A percentile compares a stretch with the other conserved stretches of the same genome.
Evolutionary conservation across 2,797 vertebrate species (phyloP).

Genomic region (Sebastes itinus): DNA sequence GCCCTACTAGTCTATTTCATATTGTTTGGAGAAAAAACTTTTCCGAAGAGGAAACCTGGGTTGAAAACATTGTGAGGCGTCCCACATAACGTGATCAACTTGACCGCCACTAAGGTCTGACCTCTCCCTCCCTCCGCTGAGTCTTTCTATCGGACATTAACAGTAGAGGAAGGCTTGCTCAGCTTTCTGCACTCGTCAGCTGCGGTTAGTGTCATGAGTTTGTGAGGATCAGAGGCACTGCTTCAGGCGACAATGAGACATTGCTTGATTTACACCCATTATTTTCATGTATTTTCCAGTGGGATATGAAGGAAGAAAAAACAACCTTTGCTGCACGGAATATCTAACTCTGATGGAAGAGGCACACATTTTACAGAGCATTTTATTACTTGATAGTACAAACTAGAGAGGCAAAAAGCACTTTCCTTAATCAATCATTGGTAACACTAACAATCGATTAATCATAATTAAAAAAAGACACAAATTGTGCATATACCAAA

Average conservation of each 20-base stretch:
- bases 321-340: neutral
- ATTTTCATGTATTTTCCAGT: conserved; percentile 53
- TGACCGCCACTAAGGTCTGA: conserved; percentile 53
- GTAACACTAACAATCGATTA: too few relatives aligned
- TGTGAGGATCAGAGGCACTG: conserved; percentile 58
- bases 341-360: neutral
- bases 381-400: neutral
- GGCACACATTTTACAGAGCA: neutral
- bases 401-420: neutral
- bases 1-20: neutral
- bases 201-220: conserved; percentile 71
- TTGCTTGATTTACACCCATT: conserved; percentile 64
- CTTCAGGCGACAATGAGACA: conserved; percentile 71
- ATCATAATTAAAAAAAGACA: too few relatives aligned
- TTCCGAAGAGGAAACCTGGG: neutral
- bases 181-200: conserved; percentile 64
- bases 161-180: conserved; percentile 50
- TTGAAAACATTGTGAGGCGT: neutral
- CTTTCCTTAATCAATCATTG: too few relatives aligned
- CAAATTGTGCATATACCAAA: too few relatives aligned
- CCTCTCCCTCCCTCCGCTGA: conserved; percentile 50
- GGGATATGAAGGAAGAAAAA: conserved; percentile 8
- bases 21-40: neutral
- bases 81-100: conserved; percentile 29
- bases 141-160: conserved; percentile 33